Percentiles rank a stretch among this genome's conserved stretches.
These are phyloP conservation scores for Rhizoglyphus robini DNA, from an alignment of 1,140 invertebrate species.

Conservation along the genomic window DNA sequence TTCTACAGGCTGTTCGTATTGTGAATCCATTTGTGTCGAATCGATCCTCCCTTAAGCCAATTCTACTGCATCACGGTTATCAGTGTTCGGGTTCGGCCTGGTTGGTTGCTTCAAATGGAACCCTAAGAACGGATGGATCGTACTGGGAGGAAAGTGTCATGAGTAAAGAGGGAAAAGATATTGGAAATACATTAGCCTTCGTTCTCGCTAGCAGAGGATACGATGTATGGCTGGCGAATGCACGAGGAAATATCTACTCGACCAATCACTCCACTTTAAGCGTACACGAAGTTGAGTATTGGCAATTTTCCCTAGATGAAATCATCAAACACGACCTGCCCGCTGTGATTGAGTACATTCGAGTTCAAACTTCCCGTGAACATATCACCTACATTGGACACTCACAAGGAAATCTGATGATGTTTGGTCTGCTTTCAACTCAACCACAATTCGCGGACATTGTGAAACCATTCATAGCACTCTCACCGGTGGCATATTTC, in stretches of 20 bases:
- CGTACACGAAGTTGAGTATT: conserved; percentile 35
- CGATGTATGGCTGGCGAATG: conserved; percentile 38
- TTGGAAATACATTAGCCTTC: conserved; percentile 30
- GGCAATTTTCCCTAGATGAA: conserved; percentile 34
- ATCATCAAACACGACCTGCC: conserved; percentile 38
- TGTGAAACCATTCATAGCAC: conserved; percentile 10
- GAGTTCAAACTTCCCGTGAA: conserved; percentile 31
- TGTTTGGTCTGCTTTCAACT: conserved; percentile 41
- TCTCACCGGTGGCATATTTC: conserved; percentile 1
- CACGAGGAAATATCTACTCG: conserved; percentile 36
- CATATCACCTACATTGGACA: conserved; percentile 51
- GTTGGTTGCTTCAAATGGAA: conserved; percentile 44
- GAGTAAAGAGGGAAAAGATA: not conserved
- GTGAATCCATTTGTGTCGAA: conserved; percentile 9
- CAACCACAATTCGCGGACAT: conserved; percentile 27
- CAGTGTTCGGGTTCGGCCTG: conserved; percentile 57
- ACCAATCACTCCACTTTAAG: conserved; percentile 24
- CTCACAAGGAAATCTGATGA: conserved; percentile 48
- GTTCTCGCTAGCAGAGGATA: conserved; percentile 39
- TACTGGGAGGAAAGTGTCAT: not conserved
- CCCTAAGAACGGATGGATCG: not conserved
- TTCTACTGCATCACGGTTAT: conserved; percentile 57
- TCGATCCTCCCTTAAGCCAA: conserved; percentile 29
- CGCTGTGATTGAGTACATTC: conserved; percentile 37
- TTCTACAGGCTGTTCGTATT: conserved; percentile 19